Evolutionary conservation across 2,888 invertebrate genomes (phyloP), one percentile per base, ranked within the genome.

Genomic region (Priapulus caudatus): DNA sequence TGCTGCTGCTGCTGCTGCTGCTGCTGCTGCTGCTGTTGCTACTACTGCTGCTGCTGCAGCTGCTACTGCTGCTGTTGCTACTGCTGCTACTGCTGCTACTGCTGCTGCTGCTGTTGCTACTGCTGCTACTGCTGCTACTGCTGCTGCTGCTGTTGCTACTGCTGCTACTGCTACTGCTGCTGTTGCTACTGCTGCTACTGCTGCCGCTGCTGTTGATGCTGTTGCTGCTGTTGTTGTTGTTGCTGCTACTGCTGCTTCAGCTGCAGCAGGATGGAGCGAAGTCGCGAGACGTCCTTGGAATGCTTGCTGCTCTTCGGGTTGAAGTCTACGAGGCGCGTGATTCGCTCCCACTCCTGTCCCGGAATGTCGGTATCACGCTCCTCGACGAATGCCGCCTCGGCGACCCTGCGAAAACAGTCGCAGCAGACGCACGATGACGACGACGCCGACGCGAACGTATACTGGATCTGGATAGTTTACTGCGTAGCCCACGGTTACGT

Each of bases 271-370:
- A 97, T 90, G 43, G 91, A 90, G 50, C 95, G 81, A 81, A 97
- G 86, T 52, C 95, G 82, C 3, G 91, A 88, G 18, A 93, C 87
- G 70, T 97, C 97, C 70, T 87, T 86, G 60, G 86, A 85, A 54
- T 83, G 82, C 64, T 86, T 84, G 58, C 82, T 82, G 10, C 84
- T 82, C 73, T 90, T 81, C 16, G 93, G 92, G 70, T 93, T 97
- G 72, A 97, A 97, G 72, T 97, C 95, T 68, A 95, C 97, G 47
- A 95, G 77, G 69, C 91, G 88, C 1, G 92, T 86, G 61, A 97
- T 92, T 53, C 91, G 81, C 66, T 95, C 91, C 95, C 95, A 97
- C 70, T 95, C 93, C 43, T 86, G 86, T 16, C 90, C 90, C 0
- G 84, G 83, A 64, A 82, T 82, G 81, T 82, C 51, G 64, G 71